These are phyloP conservation scores for Cybosia mesomella DNA, from an alignment of 2,888 invertebrate genomes.

Conservation along the genomic window DNA sequence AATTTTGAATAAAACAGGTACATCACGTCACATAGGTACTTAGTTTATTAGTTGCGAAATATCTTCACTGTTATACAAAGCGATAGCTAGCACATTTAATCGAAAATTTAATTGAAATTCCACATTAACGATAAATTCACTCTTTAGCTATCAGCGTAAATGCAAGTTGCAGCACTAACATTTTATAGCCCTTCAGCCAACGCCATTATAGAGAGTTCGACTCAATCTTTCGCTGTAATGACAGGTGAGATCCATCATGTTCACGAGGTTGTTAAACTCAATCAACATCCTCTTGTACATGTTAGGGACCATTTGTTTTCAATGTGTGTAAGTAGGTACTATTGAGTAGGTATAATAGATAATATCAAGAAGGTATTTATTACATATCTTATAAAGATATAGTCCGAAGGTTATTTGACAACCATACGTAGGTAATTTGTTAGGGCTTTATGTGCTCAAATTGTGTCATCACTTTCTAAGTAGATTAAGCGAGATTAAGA, in stretches of 20 bases:
- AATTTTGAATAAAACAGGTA: too few relatives aligned
- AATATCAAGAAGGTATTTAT: background rate
- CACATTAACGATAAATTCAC: background rate
- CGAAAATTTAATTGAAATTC: constrained; percentile 7
- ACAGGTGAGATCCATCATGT: background rate
- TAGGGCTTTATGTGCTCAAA: background rate
- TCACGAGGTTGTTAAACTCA: constrained; percentile 7
- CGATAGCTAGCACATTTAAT: background rate
- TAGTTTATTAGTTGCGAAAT: background rate
- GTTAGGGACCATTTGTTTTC: background rate
- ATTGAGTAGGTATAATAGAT: too few relatives aligned
- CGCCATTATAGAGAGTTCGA: background rate
- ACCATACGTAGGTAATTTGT: background rate
- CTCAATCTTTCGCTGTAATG: background rate
- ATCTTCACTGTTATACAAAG: background rate
- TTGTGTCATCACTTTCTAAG: background rate
- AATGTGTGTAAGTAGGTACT: background rate
- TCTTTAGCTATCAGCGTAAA: background rate
- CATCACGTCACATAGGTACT: background rate
- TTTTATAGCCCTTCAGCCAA: background rate
- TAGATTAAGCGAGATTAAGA: background rate
- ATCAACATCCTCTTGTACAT: background rate
- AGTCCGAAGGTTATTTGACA: background rate
- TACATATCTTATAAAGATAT: background rate
- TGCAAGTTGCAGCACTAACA: background rate